Base-by-base conservation (phyloP, 2,888 invertebrate species). In the Conchocele bisecta region DNA sequence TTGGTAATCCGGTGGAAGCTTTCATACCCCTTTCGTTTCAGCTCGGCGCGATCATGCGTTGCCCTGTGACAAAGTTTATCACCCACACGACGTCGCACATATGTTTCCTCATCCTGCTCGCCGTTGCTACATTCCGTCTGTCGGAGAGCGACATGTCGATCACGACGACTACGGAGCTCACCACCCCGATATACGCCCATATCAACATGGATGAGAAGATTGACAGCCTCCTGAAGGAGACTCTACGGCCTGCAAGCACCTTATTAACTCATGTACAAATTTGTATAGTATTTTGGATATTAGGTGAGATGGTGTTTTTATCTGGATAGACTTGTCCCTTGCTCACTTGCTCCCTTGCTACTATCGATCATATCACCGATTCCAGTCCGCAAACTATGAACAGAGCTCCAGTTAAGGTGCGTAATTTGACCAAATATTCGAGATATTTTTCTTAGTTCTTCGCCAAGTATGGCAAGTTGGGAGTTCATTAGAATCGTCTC, bases 61-160 rank as follows among this genome's bases (percentile, higher is more conserved):
- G 94, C 82, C 95, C 95, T 29, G 92, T 95, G 75, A 95, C 95
- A 89, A 94, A 94, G 91, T 94, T 95, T 91, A 93, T 95, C 82
- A 94, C 94, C 57, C 94, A 94, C 84, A 92, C 93, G 6, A 93
- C 94, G 17, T 93, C 94, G 15, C 95, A 95, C 88, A 87, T 94
- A 60, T 91, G 94, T 70, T 95, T 95, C 91, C 92, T 95, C 53
- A 85, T 93, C 2, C 88, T 95, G 71, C 92, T 95, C 69, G 88
- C 94, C 15, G 93, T 95, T 54, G 95, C 95, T 46, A 95, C 95
- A 83, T 93, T 94, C 82, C 93, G 89, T 39, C 79, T 90, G 31
- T 88, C 89, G 31, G 89, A 90, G 70, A 83, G 81, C 58, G 82
- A 79, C 61, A 82, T 86, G 9, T 79, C 83, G 13, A 86, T 88